phyloP scores from a whole-genome alignment of 2,113 vertebrate genomes.

The Alaudala cheleensis region DNA sequence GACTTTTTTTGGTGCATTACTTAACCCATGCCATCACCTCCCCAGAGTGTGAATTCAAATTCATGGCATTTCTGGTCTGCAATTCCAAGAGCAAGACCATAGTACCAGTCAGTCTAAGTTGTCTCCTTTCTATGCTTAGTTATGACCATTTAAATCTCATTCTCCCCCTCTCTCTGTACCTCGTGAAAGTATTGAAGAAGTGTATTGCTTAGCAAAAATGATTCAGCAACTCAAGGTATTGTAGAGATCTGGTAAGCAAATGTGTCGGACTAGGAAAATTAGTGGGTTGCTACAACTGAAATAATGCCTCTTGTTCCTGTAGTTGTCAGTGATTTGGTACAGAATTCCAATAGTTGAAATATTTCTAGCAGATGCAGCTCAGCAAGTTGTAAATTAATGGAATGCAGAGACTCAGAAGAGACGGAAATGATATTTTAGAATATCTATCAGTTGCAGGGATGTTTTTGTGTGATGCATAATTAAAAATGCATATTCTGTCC shows the following conservation, averaged over 20 bases:
- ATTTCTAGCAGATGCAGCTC: not conserved
- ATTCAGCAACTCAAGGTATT: not conserved
- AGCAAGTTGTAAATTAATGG: not conserved
- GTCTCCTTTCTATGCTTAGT: not conserved
- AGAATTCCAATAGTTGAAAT: not conserved
- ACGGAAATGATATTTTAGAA: not conserved
- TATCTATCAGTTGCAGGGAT: not conserved
- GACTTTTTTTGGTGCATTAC: not conserved
- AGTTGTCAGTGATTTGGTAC: not conserved
- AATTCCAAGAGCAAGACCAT: not conserved
- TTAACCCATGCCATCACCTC: not conserved
- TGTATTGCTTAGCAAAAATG: not conserved
- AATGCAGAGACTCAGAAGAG: not conserved
- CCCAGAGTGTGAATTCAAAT: not conserved
- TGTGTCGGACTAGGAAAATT: not conserved
- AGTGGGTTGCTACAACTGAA: not conserved
- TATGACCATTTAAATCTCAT: not conserved
- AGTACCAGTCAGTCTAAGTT: not conserved
- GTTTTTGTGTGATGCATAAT: not conserved
- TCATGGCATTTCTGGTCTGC: not conserved
- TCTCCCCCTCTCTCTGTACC: not conserved
- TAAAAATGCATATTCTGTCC: not conserved
- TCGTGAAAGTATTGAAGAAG: not conserved
- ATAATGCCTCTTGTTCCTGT: not conserved
- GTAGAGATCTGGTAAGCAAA: not conserved